Evolutionary conservation across 2,113 vertebrate species (phyloP), one percentile per base, ranked within the genome.

Genomic region (Pterocles orientalis): DNA sequence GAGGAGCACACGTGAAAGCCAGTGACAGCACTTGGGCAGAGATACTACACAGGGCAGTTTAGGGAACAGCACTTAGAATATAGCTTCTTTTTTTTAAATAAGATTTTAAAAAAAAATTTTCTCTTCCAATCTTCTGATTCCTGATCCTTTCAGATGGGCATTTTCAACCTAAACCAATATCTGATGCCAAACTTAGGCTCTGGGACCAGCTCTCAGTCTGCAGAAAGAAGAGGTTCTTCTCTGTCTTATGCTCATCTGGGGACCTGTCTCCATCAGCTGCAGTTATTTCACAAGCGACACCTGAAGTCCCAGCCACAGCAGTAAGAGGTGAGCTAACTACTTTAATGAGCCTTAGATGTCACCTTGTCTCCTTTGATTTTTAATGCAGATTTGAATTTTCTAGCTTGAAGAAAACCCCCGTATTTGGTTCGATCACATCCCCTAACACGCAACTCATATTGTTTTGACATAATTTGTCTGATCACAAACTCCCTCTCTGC

Each of bases 401-500:
- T 10, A 60, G 56, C n/a, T 76, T 7, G 11, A 64, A 78, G 33
- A 41, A 58, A 92, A 90, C 2, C 7, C 10, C 54, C 6, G 2
- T 33, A 18, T 41, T 65, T 51, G 90, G 6, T 53, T 39, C 0
- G 0, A 64, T 24, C 53, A 50, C 80, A 51, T 33, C 23, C 31
- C 48, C 12, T 29, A 66, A 56, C 28, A 48, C 1, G 3, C n/a
- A 60, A 4, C 64, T 50, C 3, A 0, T 33, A 20, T 15, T 54
- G 31, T 56, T 71, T 64, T 88, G 91, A 94, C 84, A 72, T 60
- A 56, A 95, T 88, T 43, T 86, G 29, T 71, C 18, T 84, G 88
- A 92, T 34, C 72, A 94, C 68, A 62, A 43, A 41, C 56, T 56
- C 41, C 18, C 31, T 39, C 61, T 85, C 90, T 2, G 1, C 65